Conservation (phyloP, 1,140 invertebrate genomes). For the Drosophila pruinosa region DNA sequence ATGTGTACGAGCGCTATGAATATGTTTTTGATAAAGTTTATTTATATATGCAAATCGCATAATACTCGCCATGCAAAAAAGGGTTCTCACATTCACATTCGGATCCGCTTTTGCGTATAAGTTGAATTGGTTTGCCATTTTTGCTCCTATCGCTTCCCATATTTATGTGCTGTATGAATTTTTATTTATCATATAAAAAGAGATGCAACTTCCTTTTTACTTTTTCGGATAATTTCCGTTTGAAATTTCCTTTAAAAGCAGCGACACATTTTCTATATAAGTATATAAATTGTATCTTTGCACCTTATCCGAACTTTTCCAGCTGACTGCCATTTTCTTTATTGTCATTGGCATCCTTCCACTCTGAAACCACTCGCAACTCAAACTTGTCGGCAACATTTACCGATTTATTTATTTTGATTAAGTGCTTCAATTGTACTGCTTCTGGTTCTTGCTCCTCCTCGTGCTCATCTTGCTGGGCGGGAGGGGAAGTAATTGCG, state of each 20-base stretch:
- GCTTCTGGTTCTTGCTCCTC: slow-evolving; percentile 5
- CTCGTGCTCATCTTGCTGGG: background rate
- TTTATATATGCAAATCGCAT: slow-evolving; percentile 73
- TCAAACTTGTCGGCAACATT: slow-evolving; percentile 23
- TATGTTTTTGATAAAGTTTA: slow-evolving; percentile 76
- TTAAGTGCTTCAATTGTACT: slow-evolving; percentile 37
- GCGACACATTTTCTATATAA: background rate
- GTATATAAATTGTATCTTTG: slow-evolving; percentile 7
- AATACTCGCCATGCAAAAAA: slow-evolving; percentile 38
- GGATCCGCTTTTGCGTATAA: slow-evolving; percentile 13
- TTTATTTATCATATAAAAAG: background rate
- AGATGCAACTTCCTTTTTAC: background rate
- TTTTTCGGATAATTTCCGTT: slow-evolving; percentile 43
- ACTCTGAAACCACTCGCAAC: background rate
- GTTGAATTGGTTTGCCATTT: slow-evolving; percentile 39
- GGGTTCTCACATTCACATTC: slow-evolving; percentile 20
- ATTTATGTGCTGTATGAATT: slow-evolving; percentile 17
- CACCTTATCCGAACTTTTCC: slow-evolving; percentile 53
- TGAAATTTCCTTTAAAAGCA: slow-evolving; percentile 46
- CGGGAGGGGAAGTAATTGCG: slow-evolving; percentile 27
- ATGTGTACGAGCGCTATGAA: slow-evolving; percentile 56
- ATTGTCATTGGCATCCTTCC: slow-evolving; percentile 31
- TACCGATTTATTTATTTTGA: slow-evolving; percentile 49
- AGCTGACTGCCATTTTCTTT: slow-evolving; percentile 49
- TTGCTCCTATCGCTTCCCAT: background rate